Conservation (phyloP, 2,888 invertebrate genomes). For the Melanophora roralis region DNA sequence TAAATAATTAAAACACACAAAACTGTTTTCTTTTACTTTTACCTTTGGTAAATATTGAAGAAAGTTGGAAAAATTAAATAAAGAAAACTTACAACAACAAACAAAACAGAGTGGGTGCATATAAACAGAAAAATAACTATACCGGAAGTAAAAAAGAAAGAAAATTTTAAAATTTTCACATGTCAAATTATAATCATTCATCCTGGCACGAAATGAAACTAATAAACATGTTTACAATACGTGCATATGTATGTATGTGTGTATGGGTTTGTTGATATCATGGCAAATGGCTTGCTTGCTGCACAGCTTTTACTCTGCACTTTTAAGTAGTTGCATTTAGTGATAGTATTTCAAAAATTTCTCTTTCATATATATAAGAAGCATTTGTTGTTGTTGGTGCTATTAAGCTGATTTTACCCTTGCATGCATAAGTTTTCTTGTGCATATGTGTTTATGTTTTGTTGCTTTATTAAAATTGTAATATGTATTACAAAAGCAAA, state of each 20-base stretch:
- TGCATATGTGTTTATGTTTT: constrained; percentile 9
- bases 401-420: constrained; percentile 31
- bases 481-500: no score
- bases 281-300: neutral
- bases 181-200: constrained; percentile 51
- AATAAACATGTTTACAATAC: no score
- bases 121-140: neutral
- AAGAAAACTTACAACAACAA: neutral
- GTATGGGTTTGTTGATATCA: neutral
- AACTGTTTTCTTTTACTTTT: constrained; percentile 36
- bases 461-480: constrained; percentile 29
- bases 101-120: constrained; percentile 19
- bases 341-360: constrained; percentile 9
- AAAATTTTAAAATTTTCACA: constrained; percentile 49
- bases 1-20: constrained; percentile 19
- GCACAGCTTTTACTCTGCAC: neutral
- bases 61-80: constrained; percentile 43
- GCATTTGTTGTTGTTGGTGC: neutral
- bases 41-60: constrained; percentile 12
- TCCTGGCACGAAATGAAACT: constrained; percentile 45
- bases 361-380: neutral
- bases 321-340: neutral
- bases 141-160: constrained; percentile 57
- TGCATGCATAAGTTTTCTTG: constrained; percentile 25
- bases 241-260: no score